Evolutionary conservation across 2,797 vertebrate species (phyloP).

Genomic region (Pelodytes ibericus): DNA sequence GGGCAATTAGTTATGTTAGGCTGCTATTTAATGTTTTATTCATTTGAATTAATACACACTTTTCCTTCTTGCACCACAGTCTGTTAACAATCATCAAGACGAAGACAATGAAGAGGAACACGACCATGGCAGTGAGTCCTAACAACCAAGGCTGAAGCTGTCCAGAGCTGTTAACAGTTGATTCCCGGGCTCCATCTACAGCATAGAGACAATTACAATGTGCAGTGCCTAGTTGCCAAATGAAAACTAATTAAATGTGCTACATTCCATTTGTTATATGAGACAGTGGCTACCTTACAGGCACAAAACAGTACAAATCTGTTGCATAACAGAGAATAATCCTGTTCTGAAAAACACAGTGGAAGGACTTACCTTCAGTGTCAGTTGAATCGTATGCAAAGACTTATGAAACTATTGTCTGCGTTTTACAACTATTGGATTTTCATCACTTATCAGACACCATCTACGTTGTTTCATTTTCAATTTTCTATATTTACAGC

Average conservation of each 20-base stretch:
- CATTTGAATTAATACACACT: conserved; percentile 70
- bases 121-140: conserved; percentile 76
- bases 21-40: not conserved
- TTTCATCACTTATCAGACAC: no score
- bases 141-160: conserved; percentile 80
- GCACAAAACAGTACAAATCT: not conserved
- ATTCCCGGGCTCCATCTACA: not conserved
- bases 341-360: not conserved
- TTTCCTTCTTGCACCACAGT: conserved; percentile 70
- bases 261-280: no score
- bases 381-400: not conserved
- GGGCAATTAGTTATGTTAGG: not conserved
- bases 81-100: conserved; percentile 70
- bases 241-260: no score
- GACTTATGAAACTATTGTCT: no score
- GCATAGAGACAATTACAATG: not conserved
- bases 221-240: not conserved
- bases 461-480: no score
- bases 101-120: conserved; percentile 84
- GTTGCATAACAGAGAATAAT: not conserved
- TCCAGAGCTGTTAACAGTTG: not conserved
- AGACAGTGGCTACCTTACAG: no score
- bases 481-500: no score
- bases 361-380: not conserved
- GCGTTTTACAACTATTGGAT: no score